Evolutionary conservation across 1,140 invertebrate genomes (phyloP).

Genomic region (Bombus ignitus): DNA sequence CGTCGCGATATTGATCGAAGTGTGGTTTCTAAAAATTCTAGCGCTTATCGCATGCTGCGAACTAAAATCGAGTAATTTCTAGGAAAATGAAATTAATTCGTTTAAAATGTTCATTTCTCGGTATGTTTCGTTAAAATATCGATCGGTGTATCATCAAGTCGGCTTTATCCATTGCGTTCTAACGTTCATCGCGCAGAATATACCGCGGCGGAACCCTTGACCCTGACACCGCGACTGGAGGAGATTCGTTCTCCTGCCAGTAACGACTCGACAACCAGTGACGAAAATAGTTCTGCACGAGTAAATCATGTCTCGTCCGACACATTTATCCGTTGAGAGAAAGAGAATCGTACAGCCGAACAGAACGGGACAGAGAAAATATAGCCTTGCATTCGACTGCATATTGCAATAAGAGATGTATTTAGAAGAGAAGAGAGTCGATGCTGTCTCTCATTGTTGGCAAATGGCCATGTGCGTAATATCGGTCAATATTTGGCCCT

Average conservation of each 20-base stretch:
- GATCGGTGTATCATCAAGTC: neutral
- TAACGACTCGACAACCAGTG: constrained; percentile 32
- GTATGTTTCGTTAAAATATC: neutral
- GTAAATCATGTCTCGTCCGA: constrained; percentile 66
- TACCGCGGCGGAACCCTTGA: constrained; percentile 15
- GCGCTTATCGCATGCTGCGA: too few relatives aligned
- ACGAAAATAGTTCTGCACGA: constrained; percentile 56
- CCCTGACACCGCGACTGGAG: constrained; percentile 47
- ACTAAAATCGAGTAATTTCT: too few relatives aligned
- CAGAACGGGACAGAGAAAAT: constrained; percentile 12
- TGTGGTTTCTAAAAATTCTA: too few relatives aligned
- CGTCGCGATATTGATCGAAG: too few relatives aligned
- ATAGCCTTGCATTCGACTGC: constrained; percentile 38
- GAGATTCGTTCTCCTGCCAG: constrained; percentile 32
- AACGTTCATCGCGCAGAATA: neutral
- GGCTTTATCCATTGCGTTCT: neutral
- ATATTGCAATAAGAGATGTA: constrained; percentile 57
- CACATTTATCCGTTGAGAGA: constrained; percentile 43
- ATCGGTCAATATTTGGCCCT: constrained; percentile 60
- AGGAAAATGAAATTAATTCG: too few relatives aligned
- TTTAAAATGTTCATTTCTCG: neutral
- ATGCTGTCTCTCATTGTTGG: constrained; percentile 42
- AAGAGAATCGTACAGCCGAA: neutral
- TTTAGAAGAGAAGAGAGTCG: neutral
- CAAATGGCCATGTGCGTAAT: constrained; percentile 61